Evolutionary conservation across 1,140 invertebrate species (phyloP), one percentile per base, ranked within the genome.

Genomic region (Pinna nobilis): DNA sequence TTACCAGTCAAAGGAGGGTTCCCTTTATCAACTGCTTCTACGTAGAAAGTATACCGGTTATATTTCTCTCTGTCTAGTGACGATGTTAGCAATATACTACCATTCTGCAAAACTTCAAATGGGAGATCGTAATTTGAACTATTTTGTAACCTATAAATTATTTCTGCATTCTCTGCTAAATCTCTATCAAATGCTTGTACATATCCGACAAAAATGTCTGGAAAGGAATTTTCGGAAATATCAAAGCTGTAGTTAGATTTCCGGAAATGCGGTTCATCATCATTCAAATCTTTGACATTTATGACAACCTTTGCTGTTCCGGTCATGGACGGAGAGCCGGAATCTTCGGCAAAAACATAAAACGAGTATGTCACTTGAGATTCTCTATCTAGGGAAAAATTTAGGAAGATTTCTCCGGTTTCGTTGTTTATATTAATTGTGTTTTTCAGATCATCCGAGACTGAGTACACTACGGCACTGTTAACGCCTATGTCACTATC

Each of bases 21-120:
- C 11, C 82, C 82, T 30, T 66, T 49, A 74, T 84, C 82, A 3
- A 70, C 64, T 18, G 82, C 82, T 4, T 78, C 47, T 13, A 84
- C 70, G 13, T 60, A 72, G 65, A 84, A 81, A 61, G 78, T 78
- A 60, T 80, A 66, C 47, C 33, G 30, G 13, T 57, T 44, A 28
- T 50, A 47, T 39, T 37, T 51, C 67, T 84, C 82, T 50, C 76
- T 74, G 51, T 84, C 82, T n/a, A 84, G 74, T 25, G 49, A 32
- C 33, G 61, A 39, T 18, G 76, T 64, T 30, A 73, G 67, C 23
- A 70, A 51, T 39, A 84, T 30, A 41, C 60, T 70, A 23, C 73
- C 73, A 39, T 75, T 70, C 44, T 70, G 47, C 32, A 59, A 33
- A 7, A 75, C 50, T 30, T 49, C 41, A 18, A 75, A 69, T 7